Evolutionary conservation across 2,797 vertebrate species (phyloP).

Genomic region (Catharus ustulatus): DNA sequence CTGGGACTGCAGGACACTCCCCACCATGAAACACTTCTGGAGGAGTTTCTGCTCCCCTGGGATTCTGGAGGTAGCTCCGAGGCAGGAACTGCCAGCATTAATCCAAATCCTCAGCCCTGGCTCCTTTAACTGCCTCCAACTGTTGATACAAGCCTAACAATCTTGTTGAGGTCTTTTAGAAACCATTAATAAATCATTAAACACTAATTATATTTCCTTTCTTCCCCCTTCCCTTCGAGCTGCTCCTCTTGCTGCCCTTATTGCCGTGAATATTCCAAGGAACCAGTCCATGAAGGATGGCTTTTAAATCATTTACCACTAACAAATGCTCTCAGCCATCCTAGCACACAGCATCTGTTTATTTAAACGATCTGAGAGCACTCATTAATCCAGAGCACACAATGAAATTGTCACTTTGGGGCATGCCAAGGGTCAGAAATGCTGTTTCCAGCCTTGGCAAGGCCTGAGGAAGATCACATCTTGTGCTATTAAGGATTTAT

Average conservation of each 20-base stretch:
- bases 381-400: not conserved
- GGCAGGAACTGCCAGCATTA: not conserved
- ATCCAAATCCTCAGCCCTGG: not conserved
- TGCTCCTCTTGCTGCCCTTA: not conserved
- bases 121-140: not conserved
- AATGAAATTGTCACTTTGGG: not conserved
- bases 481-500: not conserved
- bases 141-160: not conserved
- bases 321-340: not conserved
- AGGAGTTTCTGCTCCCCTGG: not conserved
- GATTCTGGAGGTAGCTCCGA: not conserved
- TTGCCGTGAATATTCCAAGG: not conserved
- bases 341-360: not conserved
- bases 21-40: fast-evolving
- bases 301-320: conserved; percentile 17
- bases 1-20: not conserved
- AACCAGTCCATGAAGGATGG: not conserved
- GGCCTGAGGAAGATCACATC: not conserved
- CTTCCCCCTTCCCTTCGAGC: not conserved
- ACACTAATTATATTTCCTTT: not conserved
- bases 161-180: conserved; percentile 4
- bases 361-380: conserved; percentile 1
- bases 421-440: not conserved
- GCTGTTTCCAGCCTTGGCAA: not conserved
- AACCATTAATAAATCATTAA: conserved; percentile 56